Base-by-base conservation (phyloP, 2,888 invertebrate species). In the Plagodis dolabraria region DNA sequence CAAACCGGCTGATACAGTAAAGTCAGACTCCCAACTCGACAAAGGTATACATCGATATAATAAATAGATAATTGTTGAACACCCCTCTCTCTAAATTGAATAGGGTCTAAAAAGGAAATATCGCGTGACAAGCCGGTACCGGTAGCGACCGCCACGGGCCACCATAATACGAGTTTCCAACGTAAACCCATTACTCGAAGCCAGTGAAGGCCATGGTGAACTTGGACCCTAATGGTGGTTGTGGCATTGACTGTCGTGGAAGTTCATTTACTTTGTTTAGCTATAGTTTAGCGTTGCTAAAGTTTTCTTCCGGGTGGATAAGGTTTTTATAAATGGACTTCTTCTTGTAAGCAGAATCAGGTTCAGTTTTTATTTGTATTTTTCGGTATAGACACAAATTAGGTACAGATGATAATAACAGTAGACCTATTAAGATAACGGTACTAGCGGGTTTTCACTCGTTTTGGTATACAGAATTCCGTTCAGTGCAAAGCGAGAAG, bases 191-290 rank as follows among this genome's bases (percentile, higher is more conserved):
- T 63, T 59, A 69, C 58, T 59, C 57, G 75, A 80, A 40, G 10
- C 9, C 40, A 10, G 8, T 10, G 43, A 43, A 83, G 83, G 83
- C 72, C 74, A 62, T 67, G 55, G 52, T 71, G 83, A 83, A 85
- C 83, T 83, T 83, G 81, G 73, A 70, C 72, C 72, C 65, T 76
- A 74, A 75, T 74, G 71, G 65, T 61, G 63, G 36, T 55, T 63
- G 69, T 76, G 74, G 70, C 80, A 78, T 75, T 80, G 67, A 65
- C 10, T 10, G 10, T 12, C 43, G 6, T 46, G 46, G 10, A n/a
- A 46, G 34, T 34, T 44, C 7, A 44, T 12, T 7, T 12, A 6
- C 12, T 44, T 44, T 11, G 43, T 7, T 7, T 56, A 45, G 22
- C 8, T 7, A 11, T 44, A 7, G 43, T 7, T 7, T 56, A 45